Evolutionary conservation across 2,113 vertebrate species (phyloP), one percentile per base, ranked within the genome.

Genomic region (Collichthys lucidus): DNA sequence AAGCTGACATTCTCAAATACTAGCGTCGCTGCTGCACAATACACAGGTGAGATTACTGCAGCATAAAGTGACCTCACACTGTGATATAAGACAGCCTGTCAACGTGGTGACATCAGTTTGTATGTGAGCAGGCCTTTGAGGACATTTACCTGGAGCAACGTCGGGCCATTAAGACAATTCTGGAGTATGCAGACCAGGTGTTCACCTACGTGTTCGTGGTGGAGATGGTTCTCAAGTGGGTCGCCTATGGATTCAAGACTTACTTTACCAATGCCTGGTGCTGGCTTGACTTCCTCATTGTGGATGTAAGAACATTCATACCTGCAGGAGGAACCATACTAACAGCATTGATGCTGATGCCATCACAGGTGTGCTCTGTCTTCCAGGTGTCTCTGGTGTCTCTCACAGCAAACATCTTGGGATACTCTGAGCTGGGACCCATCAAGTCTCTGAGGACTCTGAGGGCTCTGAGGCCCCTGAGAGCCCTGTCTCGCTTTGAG

Each of bases 221-320:
- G 3, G 98, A 99, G 92, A 99, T 99, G 98, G 16, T 98, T 62
- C 96, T 99, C n/a, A 99, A 98, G 90, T 99, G 98, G 98, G 90
- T 96, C 2, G 98, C 98, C 3, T 98, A 98, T 0, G 98, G 98
- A 65, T 99, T 97, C 93, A 96, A 97, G 86, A 95, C 96, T 5
- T 99, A 99, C 83, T 99, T 99, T 94, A 99, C 97, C 83, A 98
- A 98, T 0, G 97, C 97, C 0, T 99, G 98, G 98, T 99, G 98
- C 93, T 99, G 98, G 97, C 95, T 99, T 0, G 98, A 99, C 90
- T 99, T 99, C 91, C 96, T 99, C 78, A 98, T 99, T 0, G 97
- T 99, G 1, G 97, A 98, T 0, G 97, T 98, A 91, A 93, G 98
- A 74, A 59, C 7, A 44, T 6, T 31, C 9, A 53, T 14, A 8